These are phyloP conservation scores for Eriosoma lanigerum DNA, from an alignment of 1,140 invertebrate genomes.

Conservation along the genomic window DNA sequence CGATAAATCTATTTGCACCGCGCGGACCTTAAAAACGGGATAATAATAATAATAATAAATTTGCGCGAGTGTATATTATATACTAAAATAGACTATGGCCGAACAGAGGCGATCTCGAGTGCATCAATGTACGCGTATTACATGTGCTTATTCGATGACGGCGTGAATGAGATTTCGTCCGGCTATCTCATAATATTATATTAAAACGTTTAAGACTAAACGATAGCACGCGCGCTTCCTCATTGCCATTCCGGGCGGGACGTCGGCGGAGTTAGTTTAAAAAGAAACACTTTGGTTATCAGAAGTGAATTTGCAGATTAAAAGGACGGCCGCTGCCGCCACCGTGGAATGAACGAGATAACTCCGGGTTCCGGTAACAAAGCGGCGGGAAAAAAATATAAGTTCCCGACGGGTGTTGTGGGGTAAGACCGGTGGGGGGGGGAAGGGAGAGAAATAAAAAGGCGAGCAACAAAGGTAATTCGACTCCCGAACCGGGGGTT, in stretches of 20 bases:
- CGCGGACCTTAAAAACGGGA: not conserved
- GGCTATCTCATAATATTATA: slow-evolving; percentile 24
- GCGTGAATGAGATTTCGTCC: not conserved
- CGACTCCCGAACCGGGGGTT: slow-evolving; percentile 47
- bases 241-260: slow-evolving; percentile 32
- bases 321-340: slow-evolving; percentile 17
- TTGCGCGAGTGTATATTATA: not conserved
- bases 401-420: not conserved
- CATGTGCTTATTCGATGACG: too few relatives aligned
- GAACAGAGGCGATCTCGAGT: too few relatives aligned
- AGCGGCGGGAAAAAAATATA: slow-evolving; percentile 24
- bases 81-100: too few relatives aligned
- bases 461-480: slow-evolving; percentile 47
- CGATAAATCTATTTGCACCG: slow-evolving; percentile 30
- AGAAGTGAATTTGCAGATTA: slow-evolving; percentile 49
- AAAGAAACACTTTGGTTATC: slow-evolving; percentile 48
- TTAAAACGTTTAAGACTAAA: slow-evolving; percentile 47
- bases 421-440: not conserved
- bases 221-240: not conserved
- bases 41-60: too few relatives aligned
- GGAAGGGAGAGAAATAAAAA: slow-evolving; percentile 28
- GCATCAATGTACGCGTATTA: too few relatives aligned
- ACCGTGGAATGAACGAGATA: slow-evolving; percentile 39
- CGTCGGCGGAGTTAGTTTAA: slow-evolving; percentile 24
- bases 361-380: slow-evolving; percentile 48